Evolutionary conservation across 1,140 invertebrate genomes (phyloP), one percentile per base, ranked within the genome.

Genomic region (Dreissena polymorpha): DNA sequence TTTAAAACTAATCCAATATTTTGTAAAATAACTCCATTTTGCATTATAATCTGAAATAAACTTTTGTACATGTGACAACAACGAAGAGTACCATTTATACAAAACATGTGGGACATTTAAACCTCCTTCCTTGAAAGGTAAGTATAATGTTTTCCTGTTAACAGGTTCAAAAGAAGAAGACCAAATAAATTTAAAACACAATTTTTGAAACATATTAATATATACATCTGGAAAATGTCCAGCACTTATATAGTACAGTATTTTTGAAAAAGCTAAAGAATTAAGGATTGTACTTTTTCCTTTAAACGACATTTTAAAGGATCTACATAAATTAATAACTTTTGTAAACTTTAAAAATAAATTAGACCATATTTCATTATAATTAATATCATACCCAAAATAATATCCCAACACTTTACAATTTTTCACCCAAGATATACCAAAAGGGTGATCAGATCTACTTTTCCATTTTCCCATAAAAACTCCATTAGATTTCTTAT

Each of bases 401-500:
- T 51, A 14, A 68, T 85, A 60, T 13, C 86, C 85, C 10, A 86
- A 69, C 51, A 89, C 65, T 75, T 78, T 86, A 63, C 63, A n/a
- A 25, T 67, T 85, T 16, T 84, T 53, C 6, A 86, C 70, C 86
- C 84, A 89, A 14, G 79, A 76, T 23, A 89, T 86, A 12, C 84
- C 85, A 68, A 86, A 88, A 21, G 74, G n/a, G n/a, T n/a, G 76
- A 73, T 89, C 84, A 21, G 67, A 69, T 64, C 84, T 50, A 68
- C 25, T 39, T 71, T 77, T 77, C 88, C 85, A 88, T 74, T 83
- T 81, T 13, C 85, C 86, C 16, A 85, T 49, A 72, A 68, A 85
- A 6, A 88, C 3, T 8, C 84, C 86, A 51, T 80, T 76, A 16
- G 76, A 75, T 80, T 88, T 87, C 1, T 75, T 64, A 53, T 70